Conservation (phyloP, 2,113 vertebrate genomes). For the Microcebus lehilahytsara region DNA sequence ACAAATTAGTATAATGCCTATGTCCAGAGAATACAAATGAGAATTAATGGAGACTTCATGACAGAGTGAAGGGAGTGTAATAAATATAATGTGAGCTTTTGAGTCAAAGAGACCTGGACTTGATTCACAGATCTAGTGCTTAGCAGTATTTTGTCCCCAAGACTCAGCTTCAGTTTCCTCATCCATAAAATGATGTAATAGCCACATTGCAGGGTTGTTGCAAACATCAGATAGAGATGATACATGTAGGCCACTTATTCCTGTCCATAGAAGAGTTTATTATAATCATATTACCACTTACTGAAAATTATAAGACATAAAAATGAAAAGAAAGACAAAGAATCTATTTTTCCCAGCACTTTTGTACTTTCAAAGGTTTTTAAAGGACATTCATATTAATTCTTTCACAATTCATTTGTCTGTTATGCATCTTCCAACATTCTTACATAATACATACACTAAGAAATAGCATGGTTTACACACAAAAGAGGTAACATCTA, state of each 20-base stretch:
- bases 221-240: background rate
- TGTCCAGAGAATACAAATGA: background rate
- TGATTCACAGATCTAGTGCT: background rate
- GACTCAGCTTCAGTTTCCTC: background rate
- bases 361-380: background rate
- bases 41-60: background rate
- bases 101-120: background rate
- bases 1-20: background rate
- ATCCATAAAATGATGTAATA: background rate
- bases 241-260: background rate
- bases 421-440: background rate
- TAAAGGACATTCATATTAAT: background rate
- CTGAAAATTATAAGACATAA: background rate
- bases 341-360: background rate
- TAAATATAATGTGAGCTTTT: background rate
- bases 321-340: background rate
- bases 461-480: background rate
- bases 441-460: background rate
- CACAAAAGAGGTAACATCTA: background rate
- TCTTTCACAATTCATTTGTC: background rate
- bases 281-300: background rate
- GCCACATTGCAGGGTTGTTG: rapidly evolving
- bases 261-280: background rate
- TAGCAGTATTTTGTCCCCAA: background rate
- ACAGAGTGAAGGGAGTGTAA: background rate